Conservation (phyloP, 1,140 invertebrate genomes). For the Drosophila pandora region DNA sequence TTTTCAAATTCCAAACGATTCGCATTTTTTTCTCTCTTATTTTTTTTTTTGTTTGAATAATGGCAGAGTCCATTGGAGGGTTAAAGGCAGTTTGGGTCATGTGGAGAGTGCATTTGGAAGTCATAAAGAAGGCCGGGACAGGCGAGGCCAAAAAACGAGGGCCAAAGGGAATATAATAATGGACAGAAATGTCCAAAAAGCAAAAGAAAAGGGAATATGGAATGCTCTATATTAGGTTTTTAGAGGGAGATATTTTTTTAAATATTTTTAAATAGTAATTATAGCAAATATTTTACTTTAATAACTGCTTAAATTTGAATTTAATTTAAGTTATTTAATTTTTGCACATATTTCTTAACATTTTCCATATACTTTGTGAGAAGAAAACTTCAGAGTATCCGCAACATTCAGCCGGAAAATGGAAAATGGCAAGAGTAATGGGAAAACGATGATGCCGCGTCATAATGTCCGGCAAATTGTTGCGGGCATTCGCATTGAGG, state of each 20-base stretch:
- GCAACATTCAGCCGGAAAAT: constrained; percentile 39
- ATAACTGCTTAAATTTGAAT: no score
- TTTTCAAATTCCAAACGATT: constrained; percentile 55
- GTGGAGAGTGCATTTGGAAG: constrained; percentile 49
- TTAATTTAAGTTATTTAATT: no score
- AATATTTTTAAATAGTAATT: no score
- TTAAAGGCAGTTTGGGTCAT: constrained; percentile 36
- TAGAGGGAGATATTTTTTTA: no score
- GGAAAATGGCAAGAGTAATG: constrained; percentile 51
- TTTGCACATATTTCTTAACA: not conserved
- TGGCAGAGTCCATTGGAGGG: constrained; percentile 32
- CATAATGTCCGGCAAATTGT: constrained; percentile 61
- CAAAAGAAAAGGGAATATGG: not conserved
- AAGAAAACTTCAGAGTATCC: constrained; percentile 12
- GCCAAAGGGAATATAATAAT: constrained; percentile 36
- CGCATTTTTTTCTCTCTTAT: constrained; percentile 10
- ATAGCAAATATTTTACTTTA: no score
- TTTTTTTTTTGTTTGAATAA: constrained; percentile 54
- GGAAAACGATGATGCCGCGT: constrained; percentile 61
- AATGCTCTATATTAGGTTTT: constrained; percentile 8
- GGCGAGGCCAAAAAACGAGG: constrained; percentile 9
- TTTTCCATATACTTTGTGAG: not conserved
- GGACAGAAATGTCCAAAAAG: not conserved
- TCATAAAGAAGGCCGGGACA: constrained; percentile 31
- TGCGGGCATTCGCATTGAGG: constrained; percentile 46